Evolutionary conservation across 2,113 vertebrate species (phyloP).

Genomic region (Ciconia boyciana): DNA sequence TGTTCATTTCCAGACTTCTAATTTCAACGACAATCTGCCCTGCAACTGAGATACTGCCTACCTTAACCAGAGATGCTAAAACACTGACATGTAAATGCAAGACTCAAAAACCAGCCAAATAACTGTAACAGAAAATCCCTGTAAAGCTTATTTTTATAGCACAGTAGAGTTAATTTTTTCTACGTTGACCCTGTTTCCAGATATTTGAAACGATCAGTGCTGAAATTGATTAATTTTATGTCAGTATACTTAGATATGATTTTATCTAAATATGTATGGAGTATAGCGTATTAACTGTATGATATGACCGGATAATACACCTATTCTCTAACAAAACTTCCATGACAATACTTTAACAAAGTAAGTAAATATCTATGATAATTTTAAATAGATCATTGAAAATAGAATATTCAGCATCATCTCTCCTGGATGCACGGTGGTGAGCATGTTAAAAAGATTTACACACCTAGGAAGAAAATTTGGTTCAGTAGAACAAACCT

Average conservation of each 20-base stretch:
- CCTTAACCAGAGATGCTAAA: not conserved
- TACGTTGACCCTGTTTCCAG: not conserved
- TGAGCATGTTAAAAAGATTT: not conserved
- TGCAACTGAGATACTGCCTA: not conserved
- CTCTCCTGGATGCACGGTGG: not conserved
- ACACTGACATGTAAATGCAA: not conserved
- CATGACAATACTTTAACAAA: not conserved
- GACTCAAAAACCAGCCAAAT: not conserved
- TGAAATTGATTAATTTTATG: not conserved
- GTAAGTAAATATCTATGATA: not conserved
- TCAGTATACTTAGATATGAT: not conserved
- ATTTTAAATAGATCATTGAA: not conserved
- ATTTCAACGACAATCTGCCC: not conserved
- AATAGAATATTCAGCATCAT: not conserved
- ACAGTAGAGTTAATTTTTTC: not conserved
- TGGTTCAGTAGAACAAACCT: not conserved
- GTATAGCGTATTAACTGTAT: not conserved
- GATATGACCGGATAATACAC: not conserved
- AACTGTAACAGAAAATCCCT: not conserved
- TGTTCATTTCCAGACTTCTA: not conserved
- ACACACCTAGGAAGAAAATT: not conserved
- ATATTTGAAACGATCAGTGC: not conserved
- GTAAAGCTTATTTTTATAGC: not conserved
- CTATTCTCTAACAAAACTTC: not conserved
- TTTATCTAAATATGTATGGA: not conserved